phyloP scores from a whole-genome alignment of 2,113 vertebrate genomes.

The Cynoglossus semilaevis region DNA sequence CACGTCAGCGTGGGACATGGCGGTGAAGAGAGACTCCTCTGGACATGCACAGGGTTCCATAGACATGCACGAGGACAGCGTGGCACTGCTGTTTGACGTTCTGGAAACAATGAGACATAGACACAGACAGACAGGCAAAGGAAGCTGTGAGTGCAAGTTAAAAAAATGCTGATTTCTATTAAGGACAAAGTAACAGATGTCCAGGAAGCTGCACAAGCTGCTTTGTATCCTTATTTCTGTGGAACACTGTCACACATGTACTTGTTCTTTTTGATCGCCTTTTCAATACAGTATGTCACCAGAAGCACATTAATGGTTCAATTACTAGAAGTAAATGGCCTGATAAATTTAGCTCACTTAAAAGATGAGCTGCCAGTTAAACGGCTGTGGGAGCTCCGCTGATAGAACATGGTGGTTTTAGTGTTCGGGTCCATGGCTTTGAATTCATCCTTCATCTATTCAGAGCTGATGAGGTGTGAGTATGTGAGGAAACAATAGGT shows the following conservation, averaged over 20 bases:
- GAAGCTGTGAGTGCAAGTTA: conserved; percentile 35
- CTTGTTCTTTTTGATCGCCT: conserved; percentile 15
- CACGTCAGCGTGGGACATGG: conserved; percentile 91
- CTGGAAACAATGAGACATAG: conserved; percentile 55
- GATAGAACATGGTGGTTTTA: conserved; percentile 40
- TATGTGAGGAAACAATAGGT: background rate
- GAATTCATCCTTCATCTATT: conserved; percentile 25
- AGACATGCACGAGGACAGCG: conserved; percentile 85
- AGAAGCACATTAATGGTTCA: conserved; percentile 58
- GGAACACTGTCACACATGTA: conserved; percentile 24
- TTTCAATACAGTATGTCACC: conserved; percentile 41
- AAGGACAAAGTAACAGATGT: conserved; percentile 30
- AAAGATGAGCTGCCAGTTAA: conserved; percentile 67
- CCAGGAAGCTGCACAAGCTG: conserved; percentile 32
- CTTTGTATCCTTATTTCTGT: conserved; percentile 19
- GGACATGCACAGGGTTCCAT: conserved; percentile 91
- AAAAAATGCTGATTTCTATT: conserved; percentile 21
- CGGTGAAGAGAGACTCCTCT: conserved; percentile 90
- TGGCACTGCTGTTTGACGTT: conserved; percentile 89
- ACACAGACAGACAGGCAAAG: conserved; percentile 33
- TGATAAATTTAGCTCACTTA: conserved; percentile 65
- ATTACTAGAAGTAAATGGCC: conserved; percentile 59
- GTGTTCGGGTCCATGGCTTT: conserved; percentile 10
- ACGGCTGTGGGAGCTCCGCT: conserved; percentile 52
- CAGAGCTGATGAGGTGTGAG: conserved; percentile 10